A percentile compares a stretch with the other conserved stretches of the same genome.
Evolutionary conservation across 1,140 invertebrate species (phyloP).

Genomic region (Coptotermes formosanus): DNA sequence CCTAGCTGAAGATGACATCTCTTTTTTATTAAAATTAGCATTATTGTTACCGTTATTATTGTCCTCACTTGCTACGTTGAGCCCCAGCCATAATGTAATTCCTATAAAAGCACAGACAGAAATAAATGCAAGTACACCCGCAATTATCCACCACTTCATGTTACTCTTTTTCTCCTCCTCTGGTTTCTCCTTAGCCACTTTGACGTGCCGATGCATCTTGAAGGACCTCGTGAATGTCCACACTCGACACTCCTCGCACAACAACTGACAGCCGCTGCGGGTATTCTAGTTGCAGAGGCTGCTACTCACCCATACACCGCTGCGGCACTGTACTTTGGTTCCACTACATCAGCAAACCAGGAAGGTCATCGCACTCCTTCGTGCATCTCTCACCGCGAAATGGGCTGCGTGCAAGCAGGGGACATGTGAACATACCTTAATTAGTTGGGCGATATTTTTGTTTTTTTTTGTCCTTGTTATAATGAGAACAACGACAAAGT

Average conservation of each 20-base stretch:
- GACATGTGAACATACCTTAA: no score
- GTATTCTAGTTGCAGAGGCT: background rate
- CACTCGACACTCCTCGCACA: background rate
- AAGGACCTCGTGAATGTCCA: background rate
- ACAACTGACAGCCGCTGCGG: background rate
- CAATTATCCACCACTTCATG: background rate
- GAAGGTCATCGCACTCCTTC: background rate
- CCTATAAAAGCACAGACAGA: background rate
- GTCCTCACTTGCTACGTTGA: background rate
- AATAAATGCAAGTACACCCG: background rate
- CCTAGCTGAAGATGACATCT: background rate
- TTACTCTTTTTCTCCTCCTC: background rate
- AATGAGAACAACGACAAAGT: no score
- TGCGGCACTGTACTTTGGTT: background rate
- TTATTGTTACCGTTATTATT: background rate
- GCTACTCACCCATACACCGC: background rate
- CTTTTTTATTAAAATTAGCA: background rate
- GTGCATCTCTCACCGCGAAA: background rate
- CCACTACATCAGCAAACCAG: background rate
- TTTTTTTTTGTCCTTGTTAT: no score
- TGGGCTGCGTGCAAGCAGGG: no score
- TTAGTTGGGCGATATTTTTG: no score
- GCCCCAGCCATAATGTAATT: background rate
- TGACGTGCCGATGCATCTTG: background rate
- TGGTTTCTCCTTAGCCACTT: background rate